Conservation (phyloP, 64 coral and sea anemone genomes). For the Actinia tenebrosa region DNA sequence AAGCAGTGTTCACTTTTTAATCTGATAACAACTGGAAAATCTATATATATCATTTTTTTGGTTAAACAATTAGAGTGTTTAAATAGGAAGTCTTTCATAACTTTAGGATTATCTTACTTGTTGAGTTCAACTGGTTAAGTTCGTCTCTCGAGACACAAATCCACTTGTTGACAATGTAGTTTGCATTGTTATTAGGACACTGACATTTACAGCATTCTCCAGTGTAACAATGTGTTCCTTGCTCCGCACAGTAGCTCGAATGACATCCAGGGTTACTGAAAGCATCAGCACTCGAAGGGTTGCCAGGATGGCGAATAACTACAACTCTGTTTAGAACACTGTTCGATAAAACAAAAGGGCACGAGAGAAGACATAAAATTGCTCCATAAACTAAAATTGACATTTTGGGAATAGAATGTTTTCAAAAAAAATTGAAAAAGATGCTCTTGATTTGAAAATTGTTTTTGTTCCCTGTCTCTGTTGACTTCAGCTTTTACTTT, state of each 20-base stretch:
- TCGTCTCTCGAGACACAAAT: background rate
- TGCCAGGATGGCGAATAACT: background rate
- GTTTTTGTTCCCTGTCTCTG: background rate
- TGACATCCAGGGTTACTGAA: background rate
- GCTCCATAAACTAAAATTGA: background rate
- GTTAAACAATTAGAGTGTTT: no score
- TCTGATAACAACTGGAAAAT: no score
- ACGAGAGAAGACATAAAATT: background rate
- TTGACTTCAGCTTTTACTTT: background rate
- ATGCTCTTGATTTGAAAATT: background rate
- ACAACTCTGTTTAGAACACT: background rate
- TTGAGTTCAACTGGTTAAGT: background rate
- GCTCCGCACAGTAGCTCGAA: background rate
- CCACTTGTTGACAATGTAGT: background rate
- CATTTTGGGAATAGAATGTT: background rate
- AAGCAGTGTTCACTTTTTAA: no score
- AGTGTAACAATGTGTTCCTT: background rate
- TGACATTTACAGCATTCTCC: background rate
- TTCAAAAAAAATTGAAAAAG: no score
- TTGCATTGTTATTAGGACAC: background rate
- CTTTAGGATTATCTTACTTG: no score
- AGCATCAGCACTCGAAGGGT: background rate
- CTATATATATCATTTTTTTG: no score
- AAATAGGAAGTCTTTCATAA: no score
- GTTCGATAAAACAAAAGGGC: background rate